Conservation (phyloP, 1,140 invertebrate genomes). For the Euwallacea similis region DNA sequence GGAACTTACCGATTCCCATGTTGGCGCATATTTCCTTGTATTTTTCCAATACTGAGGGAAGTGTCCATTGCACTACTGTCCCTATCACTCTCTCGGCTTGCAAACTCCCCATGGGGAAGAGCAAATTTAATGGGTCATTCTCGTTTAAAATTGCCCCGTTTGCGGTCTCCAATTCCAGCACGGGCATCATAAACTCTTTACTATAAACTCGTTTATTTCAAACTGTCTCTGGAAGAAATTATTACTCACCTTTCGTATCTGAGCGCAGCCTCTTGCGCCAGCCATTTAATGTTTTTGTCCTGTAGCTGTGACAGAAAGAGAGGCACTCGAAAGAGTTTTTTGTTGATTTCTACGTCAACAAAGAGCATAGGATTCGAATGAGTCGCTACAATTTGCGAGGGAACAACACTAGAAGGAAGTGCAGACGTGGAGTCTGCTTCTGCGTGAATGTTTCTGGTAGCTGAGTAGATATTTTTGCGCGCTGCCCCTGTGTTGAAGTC, state of each 20-base stretch:
- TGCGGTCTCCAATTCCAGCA: slow-evolving; percentile 65
- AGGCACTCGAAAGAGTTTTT: slow-evolving; percentile 66
- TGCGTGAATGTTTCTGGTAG: not conserved
- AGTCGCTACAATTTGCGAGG: not conserved
- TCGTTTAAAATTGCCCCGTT: slow-evolving; percentile 68
- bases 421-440: slow-evolving; percentile 36
- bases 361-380: slow-evolving; percentile 47
- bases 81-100: slow-evolving; percentile 59
- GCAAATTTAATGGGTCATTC: slow-evolving; percentile 63
- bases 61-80: slow-evolving; percentile 64
- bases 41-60: slow-evolving; percentile 62
- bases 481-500: slow-evolving; percentile 37
- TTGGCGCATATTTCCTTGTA: slow-evolving; percentile 67
- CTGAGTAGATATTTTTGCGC: not conserved
- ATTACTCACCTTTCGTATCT: slow-evolving; percentile 65
- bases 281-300: slow-evolving; percentile 66
- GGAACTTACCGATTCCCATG: slow-evolving; percentile 58
- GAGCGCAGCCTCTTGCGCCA: slow-evolving; percentile 67
- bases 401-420: not conserved
- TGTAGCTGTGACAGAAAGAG: slow-evolving; percentile 61
- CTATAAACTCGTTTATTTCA: slow-evolving; percentile 48
- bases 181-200: slow-evolving; percentile 64
- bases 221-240: slow-evolving; percentile 17
- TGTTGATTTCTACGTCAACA: slow-evolving; percentile 66
- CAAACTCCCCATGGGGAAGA: slow-evolving; percentile 57